phyloP scores from a whole-genome alignment of 2,113 vertebrate species.

The Seriola aureovittata region DNA sequence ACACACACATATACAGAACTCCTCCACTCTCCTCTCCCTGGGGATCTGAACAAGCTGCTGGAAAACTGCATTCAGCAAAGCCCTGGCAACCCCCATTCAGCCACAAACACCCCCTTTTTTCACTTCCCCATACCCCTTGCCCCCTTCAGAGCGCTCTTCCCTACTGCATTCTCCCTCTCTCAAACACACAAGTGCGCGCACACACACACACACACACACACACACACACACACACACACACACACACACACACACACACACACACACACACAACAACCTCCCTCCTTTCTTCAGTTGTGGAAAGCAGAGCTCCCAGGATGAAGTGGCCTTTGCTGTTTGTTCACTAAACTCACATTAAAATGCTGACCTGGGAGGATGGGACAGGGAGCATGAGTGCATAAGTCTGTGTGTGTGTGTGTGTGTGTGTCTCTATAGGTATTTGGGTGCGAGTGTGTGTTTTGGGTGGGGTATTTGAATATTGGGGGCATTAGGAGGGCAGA shows the following conservation, averaged over 20 bases:
- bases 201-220: constrained; percentile 58
- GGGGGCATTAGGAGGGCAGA: constrained; percentile 58
- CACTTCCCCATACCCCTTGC: constrained; percentile 43
- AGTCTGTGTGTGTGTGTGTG: constrained; percentile 36
- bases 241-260: constrained; percentile 56
- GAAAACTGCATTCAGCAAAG: constrained; percentile 77
- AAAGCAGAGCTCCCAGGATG: constrained; percentile 48
- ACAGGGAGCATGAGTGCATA: constrained; percentile 13
- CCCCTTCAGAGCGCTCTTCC: constrained; percentile 55
- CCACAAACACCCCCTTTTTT: constrained; percentile 64
- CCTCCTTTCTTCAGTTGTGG: constrained; percentile 49
- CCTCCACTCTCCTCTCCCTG: constrained; percentile 52
- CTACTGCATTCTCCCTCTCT: constrained; percentile 43
- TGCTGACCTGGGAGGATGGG: constrained; percentile 56
- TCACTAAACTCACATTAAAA: constrained; percentile 73
- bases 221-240: constrained; percentile 56
- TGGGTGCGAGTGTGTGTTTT: constrained; percentile 62
- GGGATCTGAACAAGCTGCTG: constrained; percentile 73
- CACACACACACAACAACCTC: constrained; percentile 43
- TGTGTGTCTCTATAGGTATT: constrained; percentile 48
- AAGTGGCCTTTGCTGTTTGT: constrained; percentile 69
- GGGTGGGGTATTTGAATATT: constrained; percentile 67
- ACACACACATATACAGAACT: constrained; percentile 45
- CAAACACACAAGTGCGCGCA: constrained; percentile 46
- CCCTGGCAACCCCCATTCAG: constrained; percentile 81